Evolutionary conservation across 2,888 invertebrate genomes (phyloP).

Genomic region (Cerastis leucographa): DNA sequence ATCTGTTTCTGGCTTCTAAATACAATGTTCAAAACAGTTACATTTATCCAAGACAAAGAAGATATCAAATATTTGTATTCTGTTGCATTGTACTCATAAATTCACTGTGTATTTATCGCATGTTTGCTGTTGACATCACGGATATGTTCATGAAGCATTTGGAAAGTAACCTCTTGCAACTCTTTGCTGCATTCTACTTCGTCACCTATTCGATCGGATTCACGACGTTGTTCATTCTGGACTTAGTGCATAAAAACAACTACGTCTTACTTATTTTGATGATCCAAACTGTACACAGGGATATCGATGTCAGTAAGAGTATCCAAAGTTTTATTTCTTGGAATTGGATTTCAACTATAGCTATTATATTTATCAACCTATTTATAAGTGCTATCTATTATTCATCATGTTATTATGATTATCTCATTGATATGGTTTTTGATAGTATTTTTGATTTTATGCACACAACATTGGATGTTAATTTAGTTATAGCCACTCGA

Average conservation of each 20-base stretch:
- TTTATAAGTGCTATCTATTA: slow-evolving; percentile 24
- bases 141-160: background rate
- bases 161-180: slow-evolving; percentile 13
- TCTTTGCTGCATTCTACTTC: slow-evolving; percentile 21
- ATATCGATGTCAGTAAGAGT: slow-evolving; percentile 2
- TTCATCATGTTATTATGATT: slow-evolving; percentile 25
- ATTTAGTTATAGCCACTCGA: slow-evolving; percentile 17
- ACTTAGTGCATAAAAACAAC: slow-evolving; percentile 6
- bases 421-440: slow-evolving; percentile 11
- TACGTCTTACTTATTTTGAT: slow-evolving; percentile 25
- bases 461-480: too few relatives aligned
- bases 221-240: slow-evolving; percentile 18
- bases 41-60: slow-evolving; percentile 21
- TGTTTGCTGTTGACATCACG: slow-evolving; percentile 1
- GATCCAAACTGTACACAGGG: slow-evolving; percentile 14
- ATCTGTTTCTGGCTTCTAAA: slow-evolving; percentile 24
- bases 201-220: slow-evolving; percentile 8
- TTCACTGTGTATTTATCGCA: slow-evolving; percentile 22
- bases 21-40: slow-evolving; percentile 1
- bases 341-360: slow-evolving; percentile 16
- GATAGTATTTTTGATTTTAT: slow-evolving; percentile 14
- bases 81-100: background rate
- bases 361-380: slow-evolving; percentile 24
- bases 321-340: slow-evolving; percentile 22
- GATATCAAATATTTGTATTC: slow-evolving; percentile 10